These are phyloP conservation scores for Steatocranus sp. DNA, from an alignment of 2,797 vertebrate genomes.

Conservation along the genomic window DNA sequence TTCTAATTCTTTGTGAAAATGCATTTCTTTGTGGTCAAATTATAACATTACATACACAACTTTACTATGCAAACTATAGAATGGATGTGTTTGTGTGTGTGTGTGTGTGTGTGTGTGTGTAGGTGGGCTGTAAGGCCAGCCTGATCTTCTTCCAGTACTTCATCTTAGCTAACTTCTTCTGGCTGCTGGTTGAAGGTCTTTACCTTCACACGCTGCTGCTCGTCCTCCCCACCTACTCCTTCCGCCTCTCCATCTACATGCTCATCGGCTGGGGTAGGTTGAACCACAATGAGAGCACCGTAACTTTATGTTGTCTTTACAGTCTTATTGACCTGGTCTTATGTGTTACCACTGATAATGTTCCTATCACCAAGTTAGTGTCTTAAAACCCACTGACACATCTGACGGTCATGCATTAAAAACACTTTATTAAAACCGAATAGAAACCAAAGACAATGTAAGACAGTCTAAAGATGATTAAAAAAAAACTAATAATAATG, in stretches of 20 bases:
- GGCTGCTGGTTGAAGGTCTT: constrained; percentile 92
- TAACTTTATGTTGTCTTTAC: neutral
- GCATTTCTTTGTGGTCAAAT: neutral
- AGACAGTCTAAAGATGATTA: rapidly evolving
- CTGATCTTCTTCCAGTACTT: constrained; percentile 89
- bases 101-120: neutral
- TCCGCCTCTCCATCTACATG: constrained; percentile 79
- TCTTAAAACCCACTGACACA: neutral
- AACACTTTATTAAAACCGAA: rapidly evolving
- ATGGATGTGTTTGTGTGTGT: neutral
- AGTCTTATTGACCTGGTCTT: neutral
- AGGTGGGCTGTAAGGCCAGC: constrained; percentile 88
- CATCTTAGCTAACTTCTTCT: constrained; percentile 93
- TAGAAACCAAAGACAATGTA: neutral
- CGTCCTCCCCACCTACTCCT: constrained; percentile 77
- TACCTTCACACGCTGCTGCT: constrained; percentile 90
- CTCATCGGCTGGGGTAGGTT: constrained; percentile 65
- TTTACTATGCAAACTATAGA: neutral
- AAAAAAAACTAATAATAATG: rapidly evolving
- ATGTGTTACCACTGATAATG: rapidly evolving
- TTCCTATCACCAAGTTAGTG: neutral
- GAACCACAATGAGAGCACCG: neutral
- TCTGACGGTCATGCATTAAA: neutral
- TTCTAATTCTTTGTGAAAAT: neutral
- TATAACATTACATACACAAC: neutral